These are phyloP conservation scores for Anableps anableps DNA, from an alignment of 2,797 vertebrate species.

Conservation along the genomic window DNA sequence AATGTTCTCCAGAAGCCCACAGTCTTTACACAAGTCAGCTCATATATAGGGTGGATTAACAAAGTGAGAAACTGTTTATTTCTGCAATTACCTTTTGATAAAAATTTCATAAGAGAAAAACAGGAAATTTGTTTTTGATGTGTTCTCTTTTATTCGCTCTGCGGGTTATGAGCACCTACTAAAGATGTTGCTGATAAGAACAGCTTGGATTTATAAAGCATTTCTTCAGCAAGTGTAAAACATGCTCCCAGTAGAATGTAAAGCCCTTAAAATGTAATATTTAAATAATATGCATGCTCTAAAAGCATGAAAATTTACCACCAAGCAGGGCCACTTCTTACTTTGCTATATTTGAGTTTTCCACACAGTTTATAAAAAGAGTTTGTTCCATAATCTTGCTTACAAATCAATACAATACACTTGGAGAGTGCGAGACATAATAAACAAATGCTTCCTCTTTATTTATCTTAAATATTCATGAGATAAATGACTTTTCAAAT, in stretches of 20 bases:
- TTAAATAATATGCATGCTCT: background rate
- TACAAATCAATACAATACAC: background rate
- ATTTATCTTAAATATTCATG: slow-evolving; percentile 66
- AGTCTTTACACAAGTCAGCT: background rate
- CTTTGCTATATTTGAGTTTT: background rate
- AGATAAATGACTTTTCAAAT: slow-evolving; percentile 42
- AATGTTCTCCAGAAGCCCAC: background rate
- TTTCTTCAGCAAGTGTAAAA: background rate
- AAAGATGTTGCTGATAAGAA: background rate
- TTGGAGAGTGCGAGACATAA: background rate
- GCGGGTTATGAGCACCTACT: background rate
- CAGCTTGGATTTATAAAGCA: background rate
- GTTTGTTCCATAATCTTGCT: background rate
- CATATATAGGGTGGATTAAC: background rate
- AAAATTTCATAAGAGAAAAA: background rate
- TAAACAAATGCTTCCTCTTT: slow-evolving; percentile 61
- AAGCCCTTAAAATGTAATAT: background rate
- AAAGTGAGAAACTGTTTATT: background rate
- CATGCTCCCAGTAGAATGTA: background rate
- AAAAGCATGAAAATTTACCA: background rate
- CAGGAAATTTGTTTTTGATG: background rate
- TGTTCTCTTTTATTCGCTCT: background rate
- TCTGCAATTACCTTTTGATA: background rate
- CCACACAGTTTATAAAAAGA: background rate
- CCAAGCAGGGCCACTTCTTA: background rate